Evolutionary conservation across 2,113 vertebrate species (phyloP).

Genomic region (Oncorhynchus masou): DNA sequence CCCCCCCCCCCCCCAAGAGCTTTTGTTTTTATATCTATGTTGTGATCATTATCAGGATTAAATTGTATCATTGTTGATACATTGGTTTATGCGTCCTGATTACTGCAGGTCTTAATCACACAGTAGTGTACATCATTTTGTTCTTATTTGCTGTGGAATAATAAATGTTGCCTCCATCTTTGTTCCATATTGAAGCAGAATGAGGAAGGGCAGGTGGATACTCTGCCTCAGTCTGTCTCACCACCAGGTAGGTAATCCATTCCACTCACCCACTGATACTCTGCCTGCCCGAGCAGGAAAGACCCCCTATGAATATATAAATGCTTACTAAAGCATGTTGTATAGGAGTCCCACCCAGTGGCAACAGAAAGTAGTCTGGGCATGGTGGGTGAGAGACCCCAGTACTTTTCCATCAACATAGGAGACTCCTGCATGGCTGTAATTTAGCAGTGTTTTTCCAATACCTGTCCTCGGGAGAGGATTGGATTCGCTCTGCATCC

Average conservation of each 20-base stretch:
- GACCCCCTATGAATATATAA: background rate
- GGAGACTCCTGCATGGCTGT: conserved; percentile 3
- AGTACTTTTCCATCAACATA: conserved; percentile 16
- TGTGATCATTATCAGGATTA: conserved; percentile 55
- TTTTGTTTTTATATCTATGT: background rate
- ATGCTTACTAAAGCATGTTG: conserved; percentile 42
- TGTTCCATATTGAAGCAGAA: conserved; percentile 60
- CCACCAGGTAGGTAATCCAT: conserved; percentile 55
- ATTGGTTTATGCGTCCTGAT: conserved; percentile 64
- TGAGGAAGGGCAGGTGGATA: conserved; percentile 63
- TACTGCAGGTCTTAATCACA: conserved; percentile 18
- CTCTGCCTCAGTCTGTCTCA: conserved; percentile 38
- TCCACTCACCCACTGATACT: background rate
- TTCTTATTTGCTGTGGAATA: background rate
- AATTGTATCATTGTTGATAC: conserved; percentile 56
- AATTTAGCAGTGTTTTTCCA: background rate
- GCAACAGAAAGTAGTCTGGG: background rate
- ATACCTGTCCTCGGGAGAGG: conserved; percentile 13
- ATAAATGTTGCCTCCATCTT: conserved; percentile 38
- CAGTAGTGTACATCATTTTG: background rate
- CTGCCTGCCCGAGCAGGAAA: background rate
- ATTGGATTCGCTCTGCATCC: conserved; percentile 7
- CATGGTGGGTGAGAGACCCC: background rate
- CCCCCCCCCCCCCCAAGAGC: no score
- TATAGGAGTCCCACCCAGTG: conserved; percentile 5